Percentiles rank a stretch among this genome's conserved stretches.
These are phyloP conservation scores for Drosophila mulleri DNA, from an alignment of 2,888 invertebrate genomes.

Conservation along the genomic window DNA sequence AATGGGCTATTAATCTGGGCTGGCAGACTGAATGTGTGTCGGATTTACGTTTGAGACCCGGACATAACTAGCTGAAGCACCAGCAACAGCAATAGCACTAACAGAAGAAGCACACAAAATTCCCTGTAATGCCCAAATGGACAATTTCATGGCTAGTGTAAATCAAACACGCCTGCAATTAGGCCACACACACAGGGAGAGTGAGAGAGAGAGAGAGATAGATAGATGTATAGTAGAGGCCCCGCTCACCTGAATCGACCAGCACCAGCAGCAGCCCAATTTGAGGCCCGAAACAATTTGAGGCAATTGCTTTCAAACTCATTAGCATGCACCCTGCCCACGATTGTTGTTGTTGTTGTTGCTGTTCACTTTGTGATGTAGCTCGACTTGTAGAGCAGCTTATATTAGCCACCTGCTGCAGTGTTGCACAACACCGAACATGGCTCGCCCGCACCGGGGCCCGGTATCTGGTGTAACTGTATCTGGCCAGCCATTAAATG, in stretches of 20 bases:
- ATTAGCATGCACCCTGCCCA: slow-evolving; percentile 67
- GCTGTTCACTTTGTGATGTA: slow-evolving; percentile 46
- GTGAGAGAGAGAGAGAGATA: not conserved
- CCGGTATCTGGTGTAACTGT: slow-evolving; percentile 43
- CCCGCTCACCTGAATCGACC: slow-evolving; percentile 25
- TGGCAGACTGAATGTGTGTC: slow-evolving; percentile 62
- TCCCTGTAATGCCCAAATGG: slow-evolving; percentile 68
- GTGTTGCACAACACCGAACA: slow-evolving; percentile 20
- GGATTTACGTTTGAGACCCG: slow-evolving; percentile 50
- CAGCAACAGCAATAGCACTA: not conserved
- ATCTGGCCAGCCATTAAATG: slow-evolving; percentile 66
- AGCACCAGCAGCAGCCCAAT: slow-evolving; percentile 34
- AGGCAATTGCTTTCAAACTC: slow-evolving; percentile 70
- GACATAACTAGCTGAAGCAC: slow-evolving; percentile 1
- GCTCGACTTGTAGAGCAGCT: slow-evolving; percentile 31
- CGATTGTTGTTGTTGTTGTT: slow-evolving; percentile 15
- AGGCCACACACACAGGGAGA: slow-evolving; percentile 31
- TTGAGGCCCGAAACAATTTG: slow-evolving; percentile 62
- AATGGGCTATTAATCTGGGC: slow-evolving; percentile 69
- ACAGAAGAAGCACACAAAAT: slow-evolving; percentile 51
- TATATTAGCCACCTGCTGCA: slow-evolving; percentile 51
- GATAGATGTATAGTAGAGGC: not conserved
- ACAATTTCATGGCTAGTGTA: slow-evolving; percentile 77
- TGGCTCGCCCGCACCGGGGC: not conserved
- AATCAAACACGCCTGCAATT: slow-evolving; percentile 79